Base-by-base conservation (phyloP, 1,140 invertebrate species). In the Anthonomus grandis region DNA sequence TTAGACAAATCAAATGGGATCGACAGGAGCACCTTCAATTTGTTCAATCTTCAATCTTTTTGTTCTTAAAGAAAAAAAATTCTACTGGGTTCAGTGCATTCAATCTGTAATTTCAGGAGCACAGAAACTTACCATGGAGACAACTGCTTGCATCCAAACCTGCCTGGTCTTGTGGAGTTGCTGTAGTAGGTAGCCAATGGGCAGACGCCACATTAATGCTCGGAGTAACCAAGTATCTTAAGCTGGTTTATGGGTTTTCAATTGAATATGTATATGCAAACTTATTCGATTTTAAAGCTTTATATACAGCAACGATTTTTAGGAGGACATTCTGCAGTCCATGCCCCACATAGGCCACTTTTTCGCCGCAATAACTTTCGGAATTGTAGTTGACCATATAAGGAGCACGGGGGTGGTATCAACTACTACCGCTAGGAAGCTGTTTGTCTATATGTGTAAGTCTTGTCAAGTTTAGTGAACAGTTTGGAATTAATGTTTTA, bases 141-240 rank as follows among this genome's bases (percentile, higher is more conserved):
- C 75, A 76, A 47, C 64, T 82, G 12, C 57, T 82, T 24, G 69
- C 75, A 52, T 82, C 80, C 2, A 78, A 78, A 64, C 79, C 80
- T 2, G 79, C 81, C 8, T 82, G 80, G 80, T 76, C 79, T 47
- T 81, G 79, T 24, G 79, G 79, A 2, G 75, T 81, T 1, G 80
- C 80, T 2, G 80, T 79, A 1, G 76, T 82, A 70, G 80, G 80
- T 0, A 81, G 79, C 59, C 80, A 82, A 71, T 81, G 80, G 80
- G 80, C 79, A 6, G 79, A 81, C 58, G 78, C 79, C 6, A 81
- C 80, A 1, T 68, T 82, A 3, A 77, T 80, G 55, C 72, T 81
- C 19, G 80, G 79, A 6, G 80, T 81, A 65, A 81, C 79, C 1
- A 81, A 81, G 58, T 82, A 82, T 46, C 68, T 82, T 0, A 81